These are phyloP conservation scores for Oreonectes daqikongensis DNA, from an alignment of 2,797 vertebrate species.

Conservation along the genomic window DNA sequence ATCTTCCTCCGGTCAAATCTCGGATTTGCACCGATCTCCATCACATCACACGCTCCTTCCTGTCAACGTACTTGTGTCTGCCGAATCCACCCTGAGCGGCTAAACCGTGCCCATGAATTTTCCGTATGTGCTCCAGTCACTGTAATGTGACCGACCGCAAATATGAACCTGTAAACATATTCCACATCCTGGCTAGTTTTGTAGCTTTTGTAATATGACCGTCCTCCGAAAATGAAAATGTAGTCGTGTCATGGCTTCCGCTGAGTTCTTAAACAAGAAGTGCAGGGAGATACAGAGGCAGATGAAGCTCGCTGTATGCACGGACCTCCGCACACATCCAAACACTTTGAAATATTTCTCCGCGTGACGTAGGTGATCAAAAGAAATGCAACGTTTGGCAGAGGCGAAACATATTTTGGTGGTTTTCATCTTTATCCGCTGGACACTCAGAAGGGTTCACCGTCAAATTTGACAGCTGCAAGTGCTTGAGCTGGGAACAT, in stretches of 20 bases:
- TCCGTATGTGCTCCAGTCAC: slow-evolving; percentile 30
- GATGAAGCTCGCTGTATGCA: neutral
- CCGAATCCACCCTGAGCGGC: slow-evolving; percentile 65
- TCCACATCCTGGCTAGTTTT: slow-evolving; percentile 59
- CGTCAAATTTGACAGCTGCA: slow-evolving; percentile 82
- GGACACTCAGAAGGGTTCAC: slow-evolving; percentile 81
- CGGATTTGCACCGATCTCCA: neutral
- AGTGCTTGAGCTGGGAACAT: slow-evolving; percentile 81
- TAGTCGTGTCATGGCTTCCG: slow-evolving; percentile 13
- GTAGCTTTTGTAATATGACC: slow-evolving; percentile 45
- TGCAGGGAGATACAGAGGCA: slow-evolving; percentile 26
- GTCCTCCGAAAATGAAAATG: slow-evolving; percentile 24
- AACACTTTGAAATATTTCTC: slow-evolving; percentile 46
- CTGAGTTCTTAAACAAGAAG: slow-evolving; percentile 34
- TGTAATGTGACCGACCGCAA: slow-evolving; percentile 49
- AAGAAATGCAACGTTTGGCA: slow-evolving; percentile 56
- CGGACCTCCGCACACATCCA: slow-evolving; percentile 24
- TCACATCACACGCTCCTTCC: slow-evolving; percentile 8
- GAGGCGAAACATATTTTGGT: slow-evolving; percentile 52
- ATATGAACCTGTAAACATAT: slow-evolving; percentile 53
- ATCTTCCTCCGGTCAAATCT: slow-evolving; percentile 32
- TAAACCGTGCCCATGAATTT: slow-evolving; percentile 48
- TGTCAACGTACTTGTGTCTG: slow-evolving; percentile 46
- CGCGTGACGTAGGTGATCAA: slow-evolving; percentile 49
- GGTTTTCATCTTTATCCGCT: slow-evolving; percentile 47